Conservation (phyloP, 2,888 invertebrate species). For the Operophtera brumata region DNA sequence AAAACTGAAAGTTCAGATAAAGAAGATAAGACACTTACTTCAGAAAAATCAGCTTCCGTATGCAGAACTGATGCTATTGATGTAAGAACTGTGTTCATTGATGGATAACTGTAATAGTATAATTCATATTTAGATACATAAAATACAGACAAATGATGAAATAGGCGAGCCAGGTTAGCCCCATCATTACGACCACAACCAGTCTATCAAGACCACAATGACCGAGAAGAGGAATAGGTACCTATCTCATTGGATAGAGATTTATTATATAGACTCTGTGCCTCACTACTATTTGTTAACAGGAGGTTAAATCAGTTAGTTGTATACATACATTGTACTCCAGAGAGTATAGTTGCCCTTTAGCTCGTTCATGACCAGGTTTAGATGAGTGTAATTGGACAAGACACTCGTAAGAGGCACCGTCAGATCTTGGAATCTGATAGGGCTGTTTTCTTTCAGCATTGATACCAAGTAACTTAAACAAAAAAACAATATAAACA, state of each 20-base stretch:
- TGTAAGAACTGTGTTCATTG: slow-evolving; percentile 55
- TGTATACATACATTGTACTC: slow-evolving; percentile 58
- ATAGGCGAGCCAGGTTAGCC: no score
- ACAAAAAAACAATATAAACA: slow-evolving; percentile 16
- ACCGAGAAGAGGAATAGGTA: no score
- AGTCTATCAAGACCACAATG: no score
- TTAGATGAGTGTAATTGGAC: slow-evolving; percentile 73
- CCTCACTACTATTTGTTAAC: no score
- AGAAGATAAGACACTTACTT: slow-evolving; percentile 43
- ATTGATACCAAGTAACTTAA: slow-evolving; percentile 63
- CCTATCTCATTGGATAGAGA: no score
- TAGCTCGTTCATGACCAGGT: slow-evolving; percentile 77
- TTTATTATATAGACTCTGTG: no score
- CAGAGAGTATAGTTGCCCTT: slow-evolving; percentile 60
- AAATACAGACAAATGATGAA: no score
- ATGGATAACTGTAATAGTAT: slow-evolving; percentile 51
- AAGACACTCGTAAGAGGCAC: slow-evolving; percentile 73
- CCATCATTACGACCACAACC: no score
- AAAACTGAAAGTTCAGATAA: no score
- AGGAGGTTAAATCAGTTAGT: no score
- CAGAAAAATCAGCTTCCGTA: slow-evolving; percentile 55
- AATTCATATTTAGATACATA: neutral
- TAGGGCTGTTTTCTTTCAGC: slow-evolving; percentile 57
- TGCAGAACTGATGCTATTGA: slow-evolving; percentile 53
- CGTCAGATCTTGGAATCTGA: slow-evolving; percentile 65